Evolutionary conservation across 2,113 vertebrate species (phyloP), one percentile per base, ranked within the genome.

Genomic region (Onychostruthus taczanowskii): DNA sequence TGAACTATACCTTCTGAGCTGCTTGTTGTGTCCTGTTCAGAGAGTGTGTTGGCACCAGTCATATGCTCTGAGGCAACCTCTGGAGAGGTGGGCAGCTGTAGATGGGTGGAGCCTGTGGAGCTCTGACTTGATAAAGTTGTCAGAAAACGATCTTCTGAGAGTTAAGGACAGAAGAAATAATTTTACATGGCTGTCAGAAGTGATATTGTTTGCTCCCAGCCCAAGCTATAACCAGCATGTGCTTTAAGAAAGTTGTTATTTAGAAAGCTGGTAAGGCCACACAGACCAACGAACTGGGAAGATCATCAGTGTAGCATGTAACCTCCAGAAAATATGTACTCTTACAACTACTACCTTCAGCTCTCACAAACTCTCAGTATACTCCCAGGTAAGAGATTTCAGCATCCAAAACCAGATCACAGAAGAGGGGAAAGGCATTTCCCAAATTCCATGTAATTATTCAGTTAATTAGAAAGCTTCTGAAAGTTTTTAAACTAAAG

Each of bases 61-160:
- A 94, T 6, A 4, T 98, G 98, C 33, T 99, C 99, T 0, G 98
- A 96, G 30, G 90, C 75, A 16, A 89, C 82, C 31, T 99, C 99
- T 55, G 98, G 98, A 30, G 99, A 98, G 3, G 98, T 99, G 2
- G 98, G 99, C 76, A 99, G 95, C 93, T 98, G 98, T 16, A 98
- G 98, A 61, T 99, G 95, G 5, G 98, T 96, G 22, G 98, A 98
- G 46, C 98, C 97, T 16, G 97, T 97, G 30, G 98, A 98, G 84
- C 96, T 98, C 58, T 99, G 98, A 67, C 98, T 98, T 83, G 99
- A 97, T 7, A 98, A 96, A 80, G 96, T 98, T 0, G 98, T 95
- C 93, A 99, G 98, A 96, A 98, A 98, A 53, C 99, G 99, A 95
- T 99, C 99, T 97, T 99, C 99, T 99, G 83, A 83, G 76, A 86